Conservation (phyloP, 2,888 invertebrate genomes). For the Ochropacha duplaris region DNA sequence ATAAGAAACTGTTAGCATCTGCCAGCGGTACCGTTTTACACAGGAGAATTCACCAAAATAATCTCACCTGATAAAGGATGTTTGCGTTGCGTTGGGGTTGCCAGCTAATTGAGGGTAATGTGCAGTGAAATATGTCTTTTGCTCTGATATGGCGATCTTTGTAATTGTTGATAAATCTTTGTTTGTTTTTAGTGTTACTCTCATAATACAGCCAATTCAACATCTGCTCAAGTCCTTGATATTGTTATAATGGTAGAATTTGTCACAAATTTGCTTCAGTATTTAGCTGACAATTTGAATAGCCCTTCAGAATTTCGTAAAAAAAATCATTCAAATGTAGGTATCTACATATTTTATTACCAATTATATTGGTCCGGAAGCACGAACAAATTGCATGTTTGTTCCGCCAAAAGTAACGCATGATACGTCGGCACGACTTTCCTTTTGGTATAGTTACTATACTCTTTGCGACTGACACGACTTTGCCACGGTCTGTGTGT, state of each 20-base stretch:
- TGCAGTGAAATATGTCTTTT: constrained; percentile 32
- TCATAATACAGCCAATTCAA: too few species aligned
- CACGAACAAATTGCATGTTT: background rate
- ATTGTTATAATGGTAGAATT: too few species aligned
- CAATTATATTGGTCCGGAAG: background rate
- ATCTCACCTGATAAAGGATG: constrained; percentile 17
- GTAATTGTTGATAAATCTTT: constrained; percentile 3
- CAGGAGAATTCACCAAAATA: constrained; percentile 28
- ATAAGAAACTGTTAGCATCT: constrained; percentile 54
- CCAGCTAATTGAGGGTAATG: constrained; percentile 47
- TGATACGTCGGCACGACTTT: constrained; percentile 28
- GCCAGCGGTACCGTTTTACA: constrained; percentile 25
- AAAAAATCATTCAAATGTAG: background rate
- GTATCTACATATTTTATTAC: background rate
- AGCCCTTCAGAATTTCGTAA: too few species aligned
- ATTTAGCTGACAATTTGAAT: too few species aligned
- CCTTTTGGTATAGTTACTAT: too few species aligned
- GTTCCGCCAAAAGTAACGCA: constrained; percentile 24
- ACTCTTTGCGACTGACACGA: constrained; percentile 28
- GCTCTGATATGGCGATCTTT: constrained; percentile 10
- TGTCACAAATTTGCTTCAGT: too few species aligned
- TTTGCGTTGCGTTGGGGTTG: constrained; percentile 31
- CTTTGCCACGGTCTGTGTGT: constrained; percentile 25
- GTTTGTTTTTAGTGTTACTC: too few species aligned
- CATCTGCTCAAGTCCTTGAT: too few species aligned